These are phyloP conservation scores for Anastatus disparis DNA, from an alignment of 1,140 invertebrate genomes.

Conservation along the genomic window DNA sequence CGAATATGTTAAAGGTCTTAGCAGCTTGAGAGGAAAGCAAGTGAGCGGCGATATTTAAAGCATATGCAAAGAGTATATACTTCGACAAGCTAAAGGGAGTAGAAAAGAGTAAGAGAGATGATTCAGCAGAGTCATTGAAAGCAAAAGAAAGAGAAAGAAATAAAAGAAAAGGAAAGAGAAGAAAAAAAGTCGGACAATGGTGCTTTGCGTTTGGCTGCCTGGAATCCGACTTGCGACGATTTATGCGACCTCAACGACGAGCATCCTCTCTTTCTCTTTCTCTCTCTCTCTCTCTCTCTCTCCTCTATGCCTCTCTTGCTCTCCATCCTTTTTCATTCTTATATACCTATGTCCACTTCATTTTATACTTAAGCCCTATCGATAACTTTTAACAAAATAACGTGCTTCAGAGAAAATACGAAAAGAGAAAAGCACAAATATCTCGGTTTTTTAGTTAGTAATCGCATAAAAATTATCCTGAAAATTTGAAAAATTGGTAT, in stretches of 20 bases:
- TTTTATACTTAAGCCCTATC: no score
- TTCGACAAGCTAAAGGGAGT: not conserved
- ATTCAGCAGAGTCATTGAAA: not conserved
- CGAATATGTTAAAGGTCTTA: not conserved
- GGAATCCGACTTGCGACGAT: conserved; percentile 61
- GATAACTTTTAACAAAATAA: no score
- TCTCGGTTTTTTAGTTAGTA: no score
- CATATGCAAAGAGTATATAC: conserved; percentile 58
- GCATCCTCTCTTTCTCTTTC: conserved; percentile 32
- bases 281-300: not conserved
- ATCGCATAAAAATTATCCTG: no score
- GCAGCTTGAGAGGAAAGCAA: not conserved
- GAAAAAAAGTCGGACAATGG: conserved; percentile 59
- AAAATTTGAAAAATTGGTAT: no score
- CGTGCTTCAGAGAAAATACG: no score
- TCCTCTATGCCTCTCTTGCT: not conserved
- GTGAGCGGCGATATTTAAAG: conserved; percentile 56
- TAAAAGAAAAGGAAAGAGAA: not conserved
- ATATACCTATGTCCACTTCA: not conserved
- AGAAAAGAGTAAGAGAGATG: not conserved
- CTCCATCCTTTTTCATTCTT: not conserved
- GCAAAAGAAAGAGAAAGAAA: no score
- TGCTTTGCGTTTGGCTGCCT: conserved; percentile 58
- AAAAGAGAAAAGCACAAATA: no score
- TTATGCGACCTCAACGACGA: conserved; percentile 56